Percentiles rank a stretch among this genome's conserved stretches.
Conservation (phyloP, 1,140 invertebrate species). For the Brachionus calyciflorus region DNA sequence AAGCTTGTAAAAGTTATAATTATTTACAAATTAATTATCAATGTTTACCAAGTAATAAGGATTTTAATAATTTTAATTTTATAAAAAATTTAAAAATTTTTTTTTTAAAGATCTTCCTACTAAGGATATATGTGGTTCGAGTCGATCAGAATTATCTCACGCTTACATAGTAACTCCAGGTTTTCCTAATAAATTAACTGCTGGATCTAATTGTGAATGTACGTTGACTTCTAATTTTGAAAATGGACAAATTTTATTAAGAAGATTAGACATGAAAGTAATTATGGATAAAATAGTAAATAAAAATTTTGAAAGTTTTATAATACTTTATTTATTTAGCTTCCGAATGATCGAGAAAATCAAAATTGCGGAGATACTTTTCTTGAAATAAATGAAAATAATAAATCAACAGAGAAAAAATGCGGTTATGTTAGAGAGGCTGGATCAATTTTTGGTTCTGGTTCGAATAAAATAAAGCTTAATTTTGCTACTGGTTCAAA, state of each 20-base stretch:
- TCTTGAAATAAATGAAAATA: conserved; percentile 42
- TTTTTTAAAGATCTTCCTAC: conserved; percentile 38
- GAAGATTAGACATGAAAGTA: conserved; percentile 40
- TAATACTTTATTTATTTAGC: not conserved
- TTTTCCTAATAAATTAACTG: conserved; percentile 9
- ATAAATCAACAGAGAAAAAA: conserved; percentile 14
- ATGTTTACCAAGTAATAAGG: conserved; percentile 41
- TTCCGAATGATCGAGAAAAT: conserved; percentile 19
- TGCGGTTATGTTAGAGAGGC: conserved; percentile 34
- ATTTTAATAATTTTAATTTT: not conserved
- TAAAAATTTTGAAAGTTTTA: not conserved
- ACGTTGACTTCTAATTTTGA: conserved; percentile 29
- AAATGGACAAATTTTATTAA: conserved; percentile 31
- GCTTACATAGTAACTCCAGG: conserved; percentile 33
- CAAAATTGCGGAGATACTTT: conserved; percentile 27
- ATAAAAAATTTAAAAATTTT: not conserved
- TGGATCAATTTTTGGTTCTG: conserved; percentile 36
- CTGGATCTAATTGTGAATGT: conserved; percentile 31
- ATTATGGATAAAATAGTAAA: not conserved
- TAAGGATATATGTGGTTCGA: conserved; percentile 32
- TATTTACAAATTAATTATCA: conserved; percentile 46
- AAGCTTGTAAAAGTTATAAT: conserved; percentile 23
- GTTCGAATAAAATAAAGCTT: conserved; percentile 27
- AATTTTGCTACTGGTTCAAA: conserved; percentile 24
- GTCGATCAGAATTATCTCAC: conserved; percentile 17